A percentile compares a stretch with the other conserved stretches of the same genome.
Conservation (phyloP, 2,113 vertebrate species). For the Oxyura jamaicensis region DNA sequence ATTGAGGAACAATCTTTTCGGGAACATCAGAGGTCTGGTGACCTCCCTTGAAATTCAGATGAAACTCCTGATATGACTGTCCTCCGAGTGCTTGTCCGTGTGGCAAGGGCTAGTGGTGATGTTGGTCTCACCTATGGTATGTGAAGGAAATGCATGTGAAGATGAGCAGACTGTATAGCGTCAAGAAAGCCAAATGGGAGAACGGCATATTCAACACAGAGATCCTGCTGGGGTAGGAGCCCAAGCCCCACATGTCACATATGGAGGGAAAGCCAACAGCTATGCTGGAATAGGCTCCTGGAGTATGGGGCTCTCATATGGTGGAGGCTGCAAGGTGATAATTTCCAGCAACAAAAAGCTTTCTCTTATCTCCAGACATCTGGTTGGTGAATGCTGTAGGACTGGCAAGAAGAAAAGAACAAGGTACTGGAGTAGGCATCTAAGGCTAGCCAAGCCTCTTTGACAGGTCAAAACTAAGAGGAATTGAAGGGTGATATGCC, state of each 20-base stretch:
- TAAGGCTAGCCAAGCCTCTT: not conserved
- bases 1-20: not conserved
- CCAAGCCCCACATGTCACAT: not conserved
- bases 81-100: not conserved
- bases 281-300: not conserved
- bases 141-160: not conserved
- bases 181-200: not conserved
- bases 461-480: not conserved
- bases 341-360: not conserved
- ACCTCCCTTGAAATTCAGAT: not conserved
- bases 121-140: not conserved
- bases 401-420: not conserved
- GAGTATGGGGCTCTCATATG: not conserved
- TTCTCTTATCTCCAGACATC: not conserved
- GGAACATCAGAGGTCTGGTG: not conserved
- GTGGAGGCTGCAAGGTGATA: not conserved
- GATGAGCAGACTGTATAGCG: not conserved
- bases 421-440: not conserved
- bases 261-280: not conserved
- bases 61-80: not conserved
- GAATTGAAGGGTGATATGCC: not conserved
- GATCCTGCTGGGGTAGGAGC: not conserved
- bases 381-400: not conserved
- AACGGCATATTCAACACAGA: not conserved
- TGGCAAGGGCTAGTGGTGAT: not conserved